Evolutionary conservation across 2,888 invertebrate species (phyloP).

Genomic region (Agrochola lychnidis): DNA sequence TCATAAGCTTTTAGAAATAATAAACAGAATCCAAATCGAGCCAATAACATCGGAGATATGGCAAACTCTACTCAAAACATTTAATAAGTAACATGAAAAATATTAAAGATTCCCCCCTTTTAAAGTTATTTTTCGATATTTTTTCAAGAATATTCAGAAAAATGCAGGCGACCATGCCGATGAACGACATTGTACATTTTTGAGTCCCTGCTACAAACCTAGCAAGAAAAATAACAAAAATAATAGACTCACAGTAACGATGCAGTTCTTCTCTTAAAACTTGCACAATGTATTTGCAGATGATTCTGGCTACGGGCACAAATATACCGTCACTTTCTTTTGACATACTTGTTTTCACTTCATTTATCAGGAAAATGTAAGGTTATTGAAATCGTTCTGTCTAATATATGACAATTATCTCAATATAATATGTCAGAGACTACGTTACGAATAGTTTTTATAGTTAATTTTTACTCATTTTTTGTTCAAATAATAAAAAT

Average conservation of each 20-base stretch:
- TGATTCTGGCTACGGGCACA: conserved; percentile 74
- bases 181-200: not conserved
- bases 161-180: too few species aligned
- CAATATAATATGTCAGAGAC: not conserved
- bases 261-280: conserved; percentile 77
- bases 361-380: not conserved
- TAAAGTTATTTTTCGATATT: too few species aligned
- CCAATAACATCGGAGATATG: too few species aligned
- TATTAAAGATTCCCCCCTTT: too few species aligned
- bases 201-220: conserved; percentile 13
- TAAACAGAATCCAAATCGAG: too few species aligned
- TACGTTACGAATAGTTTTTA: not conserved
- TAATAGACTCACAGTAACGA: conserved; percentile 72
- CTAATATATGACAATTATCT: not conserved
- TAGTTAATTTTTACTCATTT: not conserved
- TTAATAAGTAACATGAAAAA: too few species aligned
- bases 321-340: conserved; percentile 81
- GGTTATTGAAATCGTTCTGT: not conserved
- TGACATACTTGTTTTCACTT: conserved; percentile 71
- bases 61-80: too few species aligned
- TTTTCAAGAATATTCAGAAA: too few species aligned
- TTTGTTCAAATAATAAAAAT: not conserved
- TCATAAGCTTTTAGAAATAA: too few species aligned
- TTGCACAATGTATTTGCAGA: conserved; percentile 76
- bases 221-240: conserved; percentile 33